Conservation (phyloP, 2,797 vertebrate genomes). For the Chrysocyon brachyurus region DNA sequence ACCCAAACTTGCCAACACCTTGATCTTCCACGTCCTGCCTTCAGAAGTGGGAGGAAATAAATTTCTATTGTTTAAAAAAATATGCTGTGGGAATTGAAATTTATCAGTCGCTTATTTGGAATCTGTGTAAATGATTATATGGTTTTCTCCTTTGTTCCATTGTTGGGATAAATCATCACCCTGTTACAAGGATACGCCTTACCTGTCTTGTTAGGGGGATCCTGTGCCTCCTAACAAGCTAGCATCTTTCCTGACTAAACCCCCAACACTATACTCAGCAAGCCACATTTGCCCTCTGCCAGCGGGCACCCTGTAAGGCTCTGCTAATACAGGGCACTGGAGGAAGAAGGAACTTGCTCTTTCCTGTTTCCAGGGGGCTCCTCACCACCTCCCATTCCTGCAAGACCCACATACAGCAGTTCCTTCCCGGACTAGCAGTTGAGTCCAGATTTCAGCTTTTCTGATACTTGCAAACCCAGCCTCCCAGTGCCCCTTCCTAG, state of each 20-base stretch:
- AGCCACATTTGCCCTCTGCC: background rate
- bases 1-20: background rate
- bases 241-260: background rate
- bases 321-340: background rate
- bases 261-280: background rate
- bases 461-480: background rate
- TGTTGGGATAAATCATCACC: background rate
- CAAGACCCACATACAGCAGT: background rate
- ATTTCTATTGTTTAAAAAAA: conserved; percentile 3
- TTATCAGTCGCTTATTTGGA: background rate
- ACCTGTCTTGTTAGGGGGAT: background rate
- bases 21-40: background rate
- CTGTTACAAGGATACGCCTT: background rate
- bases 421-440: background rate
- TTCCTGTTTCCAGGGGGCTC: background rate
- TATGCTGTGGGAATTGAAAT: background rate
- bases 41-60: background rate
- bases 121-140: background rate
- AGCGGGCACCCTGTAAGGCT: background rate
- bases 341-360: background rate
- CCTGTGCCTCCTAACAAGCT: background rate
- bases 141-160: background rate
- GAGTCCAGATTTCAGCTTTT: background rate
- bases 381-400: background rate
- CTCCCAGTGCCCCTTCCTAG: background rate